These are phyloP conservation scores for Xerus inauris DNA, from an alignment of 2,113 vertebrate genomes.

Conservation along the genomic window DNA sequence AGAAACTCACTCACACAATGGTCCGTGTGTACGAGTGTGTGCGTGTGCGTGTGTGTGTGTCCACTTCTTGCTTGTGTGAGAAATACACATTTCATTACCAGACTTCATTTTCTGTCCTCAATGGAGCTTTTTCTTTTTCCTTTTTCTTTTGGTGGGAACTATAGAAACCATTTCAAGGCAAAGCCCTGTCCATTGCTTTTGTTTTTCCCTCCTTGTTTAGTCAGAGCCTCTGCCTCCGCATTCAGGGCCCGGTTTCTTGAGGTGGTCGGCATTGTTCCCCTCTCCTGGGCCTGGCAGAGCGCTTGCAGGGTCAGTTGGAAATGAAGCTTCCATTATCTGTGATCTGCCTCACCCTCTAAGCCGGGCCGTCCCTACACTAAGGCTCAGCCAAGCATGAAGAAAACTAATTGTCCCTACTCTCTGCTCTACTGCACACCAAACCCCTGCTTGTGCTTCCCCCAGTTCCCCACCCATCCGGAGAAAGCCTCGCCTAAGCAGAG, in stretches of 20 bases:
- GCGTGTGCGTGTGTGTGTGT: not conserved
- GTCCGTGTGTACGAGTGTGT: rapidly evolving
- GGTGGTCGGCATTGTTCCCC: conserved; percentile 81
- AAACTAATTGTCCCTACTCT: conserved; percentile 91
- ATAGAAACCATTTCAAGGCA: conserved; percentile 51
- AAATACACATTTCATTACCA: conserved; percentile 55
- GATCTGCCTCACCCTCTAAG: conserved; percentile 88
- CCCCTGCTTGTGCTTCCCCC: conserved; percentile 65
- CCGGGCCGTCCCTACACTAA: conserved; percentile 84
- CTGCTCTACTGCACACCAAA: conserved; percentile 86
- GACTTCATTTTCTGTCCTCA: conserved; percentile 47
- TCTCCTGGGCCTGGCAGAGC: not conserved
- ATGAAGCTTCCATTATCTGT: conserved; percentile 89
- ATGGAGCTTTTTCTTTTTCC: not conserved
- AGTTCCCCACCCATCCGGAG: conserved; percentile 70
- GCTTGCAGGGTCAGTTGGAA: conserved; percentile 87
- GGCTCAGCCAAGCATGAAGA: conserved; percentile 89
- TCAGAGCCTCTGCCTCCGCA: not conserved
- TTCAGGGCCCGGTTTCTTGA: conserved; percentile 71
- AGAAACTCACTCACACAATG: not conserved
- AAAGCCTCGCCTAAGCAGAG: conserved; percentile 72
- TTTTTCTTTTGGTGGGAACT: not conserved
- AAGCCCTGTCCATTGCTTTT: conserved; percentile 69
- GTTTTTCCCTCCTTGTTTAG: conserved; percentile 44
- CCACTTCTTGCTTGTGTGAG: not conserved